Evolutionary conservation across 2,888 invertebrate genomes (phyloP).

Genomic region (Drosophila rubida): DNA sequence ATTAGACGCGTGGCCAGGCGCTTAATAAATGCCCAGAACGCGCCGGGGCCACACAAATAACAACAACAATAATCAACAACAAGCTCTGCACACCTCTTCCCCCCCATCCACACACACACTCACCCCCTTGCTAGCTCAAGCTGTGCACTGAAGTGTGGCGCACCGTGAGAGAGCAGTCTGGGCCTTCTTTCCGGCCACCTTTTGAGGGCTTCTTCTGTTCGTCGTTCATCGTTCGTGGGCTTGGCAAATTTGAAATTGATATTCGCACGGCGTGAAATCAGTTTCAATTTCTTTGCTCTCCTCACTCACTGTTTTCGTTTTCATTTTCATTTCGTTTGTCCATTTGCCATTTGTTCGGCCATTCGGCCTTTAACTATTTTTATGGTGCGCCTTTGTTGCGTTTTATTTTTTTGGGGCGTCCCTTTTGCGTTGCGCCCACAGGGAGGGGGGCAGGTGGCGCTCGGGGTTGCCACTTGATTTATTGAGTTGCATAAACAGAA

Average conservation of each 20-base stretch:
- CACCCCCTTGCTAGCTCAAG: slow-evolving; percentile 34
- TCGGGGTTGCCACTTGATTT: slow-evolving; percentile 77
- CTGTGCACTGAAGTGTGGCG: slow-evolving; percentile 48
- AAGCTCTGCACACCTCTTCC: background rate
- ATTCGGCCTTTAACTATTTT: slow-evolving; percentile 54
- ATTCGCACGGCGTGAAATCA: slow-evolving; percentile 79
- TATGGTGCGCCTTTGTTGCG: slow-evolving; percentile 62
- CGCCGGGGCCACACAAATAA: slow-evolving; percentile 49
- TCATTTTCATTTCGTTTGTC: slow-evolving; percentile 60
- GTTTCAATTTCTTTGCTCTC: slow-evolving; percentile 53
- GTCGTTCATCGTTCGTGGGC: slow-evolving; percentile 25
- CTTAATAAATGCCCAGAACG: slow-evolving; percentile 48
- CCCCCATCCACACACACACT: too few species aligned
- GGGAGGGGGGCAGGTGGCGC: background rate
- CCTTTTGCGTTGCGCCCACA: slow-evolving; percentile 23
- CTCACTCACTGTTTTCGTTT: background rate
- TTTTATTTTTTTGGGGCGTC: slow-evolving; percentile 50
- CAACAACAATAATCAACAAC: slow-evolving; percentile 17
- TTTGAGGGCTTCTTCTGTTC: slow-evolving; percentile 21
- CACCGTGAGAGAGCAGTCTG: slow-evolving; percentile 22
- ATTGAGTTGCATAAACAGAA: slow-evolving; percentile 84
- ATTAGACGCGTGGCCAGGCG: slow-evolving; percentile 80
- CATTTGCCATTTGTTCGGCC: slow-evolving; percentile 39
- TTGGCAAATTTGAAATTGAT: slow-evolving; percentile 83
- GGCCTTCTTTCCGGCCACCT: too few species aligned